Percentiles rank a stretch among this genome's conserved stretches.
These are phyloP conservation scores for Ostrea denselamellosa DNA, from an alignment of 1,140 invertebrate species.

Conservation along the genomic window DNA sequence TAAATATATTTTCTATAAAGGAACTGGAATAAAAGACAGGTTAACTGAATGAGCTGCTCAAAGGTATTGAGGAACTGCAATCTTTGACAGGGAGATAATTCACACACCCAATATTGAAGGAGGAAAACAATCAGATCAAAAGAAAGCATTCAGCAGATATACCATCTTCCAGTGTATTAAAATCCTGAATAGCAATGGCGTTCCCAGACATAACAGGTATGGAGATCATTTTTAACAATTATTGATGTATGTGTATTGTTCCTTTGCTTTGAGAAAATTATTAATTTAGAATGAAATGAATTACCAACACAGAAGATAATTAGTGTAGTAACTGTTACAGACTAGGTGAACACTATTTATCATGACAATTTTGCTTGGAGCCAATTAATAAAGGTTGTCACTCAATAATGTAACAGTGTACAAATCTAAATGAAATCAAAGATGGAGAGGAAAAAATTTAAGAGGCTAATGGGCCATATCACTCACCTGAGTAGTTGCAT, in stretches of 20 bases:
- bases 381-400: too few species aligned
- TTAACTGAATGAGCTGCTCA: neutral
- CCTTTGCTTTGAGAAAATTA: neutral
- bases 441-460: too few species aligned
- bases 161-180: neutral
- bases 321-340: too few species aligned
- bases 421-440: too few species aligned
- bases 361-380: too few species aligned
- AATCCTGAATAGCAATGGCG: neutral
- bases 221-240: neutral
- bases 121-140: neutral
- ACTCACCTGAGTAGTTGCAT: too few species aligned
- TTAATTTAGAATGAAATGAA: too few species aligned
- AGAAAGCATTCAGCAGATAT: neutral
- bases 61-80: neutral
- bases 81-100: neutral
- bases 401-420: too few species aligned
- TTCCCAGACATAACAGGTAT: neutral
- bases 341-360: too few species aligned
- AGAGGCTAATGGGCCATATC: too few species aligned
- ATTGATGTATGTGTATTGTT: neutral
- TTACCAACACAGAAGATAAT: too few species aligned
- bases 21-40: neutral
- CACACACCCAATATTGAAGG: neutral
- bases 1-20: conserved; percentile 15